Percentiles rank a stretch among this genome's conserved stretches.
Conservation (phyloP, 2,797 vertebrate species). For the Argentina silus region DNA sequence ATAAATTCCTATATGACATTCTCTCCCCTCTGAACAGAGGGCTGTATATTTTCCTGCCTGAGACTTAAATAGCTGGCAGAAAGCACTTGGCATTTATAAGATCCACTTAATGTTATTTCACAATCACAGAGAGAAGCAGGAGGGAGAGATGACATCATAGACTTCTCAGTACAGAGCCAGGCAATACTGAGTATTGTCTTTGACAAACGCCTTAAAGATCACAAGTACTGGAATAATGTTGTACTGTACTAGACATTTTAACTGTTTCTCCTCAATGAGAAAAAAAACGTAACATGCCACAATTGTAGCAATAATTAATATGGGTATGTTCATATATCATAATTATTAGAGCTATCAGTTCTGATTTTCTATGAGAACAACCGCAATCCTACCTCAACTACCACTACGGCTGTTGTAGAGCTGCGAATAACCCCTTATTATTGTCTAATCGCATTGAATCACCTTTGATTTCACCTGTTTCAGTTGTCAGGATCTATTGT, state of each 20-base stretch:
- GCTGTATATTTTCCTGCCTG: conserved; percentile 24
- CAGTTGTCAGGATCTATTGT: neutral
- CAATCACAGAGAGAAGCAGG: conserved; percentile 31
- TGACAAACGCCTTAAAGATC: neutral
- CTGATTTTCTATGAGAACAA: no score
- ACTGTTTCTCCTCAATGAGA: neutral
- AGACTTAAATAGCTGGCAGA: conserved; percentile 40
- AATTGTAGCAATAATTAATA: no score
- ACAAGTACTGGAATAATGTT: neutral
- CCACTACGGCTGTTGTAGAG: neutral
- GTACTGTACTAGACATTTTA: neutral
- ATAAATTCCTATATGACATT: conserved; percentile 46
- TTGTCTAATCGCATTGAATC: neutral
- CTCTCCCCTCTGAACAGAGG: conserved; percentile 26
- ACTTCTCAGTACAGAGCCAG: conserved; percentile 21
- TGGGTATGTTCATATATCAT: no score
- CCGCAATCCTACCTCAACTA: neutral
- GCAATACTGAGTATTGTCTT: neutral
- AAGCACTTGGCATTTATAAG: conserved; percentile 47
- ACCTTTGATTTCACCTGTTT: neutral
- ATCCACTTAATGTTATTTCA: conserved; percentile 44
- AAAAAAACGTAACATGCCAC: no score
- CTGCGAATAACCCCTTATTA: neutral
- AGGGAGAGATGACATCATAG: conserved; percentile 23
- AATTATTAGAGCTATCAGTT: no score